These are phyloP conservation scores for Scelioninae gen. 2 DNA, from an alignment of 2,888 invertebrate genomes.

Conservation along the genomic window DNA sequence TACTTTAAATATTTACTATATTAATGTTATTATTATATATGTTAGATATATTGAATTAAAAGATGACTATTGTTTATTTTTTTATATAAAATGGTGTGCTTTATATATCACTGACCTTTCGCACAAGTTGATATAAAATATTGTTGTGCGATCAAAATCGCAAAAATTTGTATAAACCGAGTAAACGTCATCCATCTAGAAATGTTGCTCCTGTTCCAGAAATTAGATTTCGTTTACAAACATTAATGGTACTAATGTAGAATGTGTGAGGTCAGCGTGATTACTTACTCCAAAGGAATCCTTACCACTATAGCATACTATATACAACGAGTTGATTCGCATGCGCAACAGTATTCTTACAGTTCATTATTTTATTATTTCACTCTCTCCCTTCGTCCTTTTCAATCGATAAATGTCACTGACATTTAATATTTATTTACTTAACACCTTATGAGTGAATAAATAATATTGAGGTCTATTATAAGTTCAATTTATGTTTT, in stretches of 20 bases:
- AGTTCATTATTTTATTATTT: constrained; percentile 36
- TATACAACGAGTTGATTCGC: constrained; percentile 22
- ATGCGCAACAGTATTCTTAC: constrained; percentile 47
- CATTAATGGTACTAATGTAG: background rate
- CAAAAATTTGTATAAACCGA: constrained; percentile 39
- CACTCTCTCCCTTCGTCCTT: constrained; percentile 32
- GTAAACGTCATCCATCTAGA: constrained; percentile 59
- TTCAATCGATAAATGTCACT: constrained; percentile 44
- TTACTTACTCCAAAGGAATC: constrained; percentile 36
- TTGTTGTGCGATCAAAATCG: constrained; percentile 47
- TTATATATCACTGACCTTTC: constrained; percentile 37
- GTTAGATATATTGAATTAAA: background rate
- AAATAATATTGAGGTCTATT: too few species aligned
- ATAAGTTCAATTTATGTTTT: too few species aligned
- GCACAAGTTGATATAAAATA: constrained; percentile 35
- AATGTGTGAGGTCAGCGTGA: constrained; percentile 36
- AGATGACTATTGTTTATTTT: background rate
- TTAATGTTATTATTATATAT: too few species aligned
- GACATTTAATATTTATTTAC: too few species aligned
- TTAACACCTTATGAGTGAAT: too few species aligned
- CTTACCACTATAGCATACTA: constrained; percentile 17
- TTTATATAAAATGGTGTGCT: background rate
- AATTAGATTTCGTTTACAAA: constrained; percentile 38
- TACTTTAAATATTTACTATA: too few species aligned
- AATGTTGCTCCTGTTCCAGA: constrained; percentile 38